phyloP scores from a whole-genome alignment of 1,140 invertebrate genomes.

The Ostrea denselamellosa region DNA sequence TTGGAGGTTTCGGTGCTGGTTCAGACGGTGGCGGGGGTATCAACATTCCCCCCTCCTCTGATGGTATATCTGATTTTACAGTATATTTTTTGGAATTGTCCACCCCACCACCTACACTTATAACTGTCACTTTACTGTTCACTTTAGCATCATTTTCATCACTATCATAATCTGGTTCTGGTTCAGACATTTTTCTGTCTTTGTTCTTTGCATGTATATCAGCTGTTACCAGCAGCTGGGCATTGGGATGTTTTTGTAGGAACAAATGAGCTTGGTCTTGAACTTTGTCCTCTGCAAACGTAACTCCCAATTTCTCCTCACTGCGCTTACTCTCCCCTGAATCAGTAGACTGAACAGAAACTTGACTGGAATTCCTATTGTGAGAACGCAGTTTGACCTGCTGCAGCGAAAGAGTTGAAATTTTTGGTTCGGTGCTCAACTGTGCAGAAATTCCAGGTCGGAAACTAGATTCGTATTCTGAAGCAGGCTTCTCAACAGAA shows the following conservation, averaged over 20 bases:
- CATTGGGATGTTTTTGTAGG: slow-evolving; percentile 75
- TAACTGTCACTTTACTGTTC: slow-evolving; percentile 66
- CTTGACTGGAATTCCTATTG: slow-evolving; percentile 60
- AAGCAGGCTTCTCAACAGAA: slow-evolving; percentile 52
- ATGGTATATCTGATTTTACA: slow-evolving; percentile 64
- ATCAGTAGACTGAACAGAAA: slow-evolving; percentile 44
- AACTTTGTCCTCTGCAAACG: slow-evolving; percentile 74
- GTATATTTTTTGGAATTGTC: slow-evolving; percentile 59
- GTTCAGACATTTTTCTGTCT: slow-evolving; percentile 62
- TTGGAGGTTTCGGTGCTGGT: slow-evolving; percentile 57
- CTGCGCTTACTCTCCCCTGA: slow-evolving; percentile 43
- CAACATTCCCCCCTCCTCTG: slow-evolving; percentile 45
- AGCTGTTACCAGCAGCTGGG: slow-evolving; percentile 73
- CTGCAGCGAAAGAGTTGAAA: slow-evolving; percentile 56
- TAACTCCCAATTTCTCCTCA: slow-evolving; percentile 62
- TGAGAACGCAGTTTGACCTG: slow-evolving; percentile 62
- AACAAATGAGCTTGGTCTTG: slow-evolving; percentile 72
- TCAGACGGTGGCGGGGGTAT: slow-evolving; percentile 66
- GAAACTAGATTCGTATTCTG: slow-evolving; percentile 76
- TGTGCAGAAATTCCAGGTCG: slow-evolving; percentile 72
- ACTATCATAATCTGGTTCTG: slow-evolving; percentile 73
- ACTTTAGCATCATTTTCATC: slow-evolving; percentile 55
- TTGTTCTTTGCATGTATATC: slow-evolving; percentile 64
- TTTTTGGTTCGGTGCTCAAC: slow-evolving; percentile 65
- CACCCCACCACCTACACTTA: slow-evolving; percentile 62